Evolutionary conservation across 2,888 invertebrate genomes (phyloP).

Genomic region (Penaeus monodon): DNA sequence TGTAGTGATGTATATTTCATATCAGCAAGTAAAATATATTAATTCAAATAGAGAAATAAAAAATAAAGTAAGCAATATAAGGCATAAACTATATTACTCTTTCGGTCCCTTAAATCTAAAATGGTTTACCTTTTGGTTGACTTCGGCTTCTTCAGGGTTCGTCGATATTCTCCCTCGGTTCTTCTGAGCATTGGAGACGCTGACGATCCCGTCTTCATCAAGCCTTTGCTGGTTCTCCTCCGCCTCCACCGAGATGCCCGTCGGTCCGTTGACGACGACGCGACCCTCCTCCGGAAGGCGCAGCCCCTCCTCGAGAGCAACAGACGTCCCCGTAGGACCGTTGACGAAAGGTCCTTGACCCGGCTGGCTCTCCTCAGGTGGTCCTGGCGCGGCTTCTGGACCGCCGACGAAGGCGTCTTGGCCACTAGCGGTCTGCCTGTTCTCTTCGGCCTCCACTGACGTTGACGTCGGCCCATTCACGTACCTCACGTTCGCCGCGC

Average conservation of each 20-base stretch:
- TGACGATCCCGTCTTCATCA: background rate
- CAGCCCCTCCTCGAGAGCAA: constrained; percentile 1
- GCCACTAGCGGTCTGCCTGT: background rate
- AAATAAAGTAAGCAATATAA: too few species aligned
- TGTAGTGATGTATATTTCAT: too few species aligned
- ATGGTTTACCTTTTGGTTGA: background rate
- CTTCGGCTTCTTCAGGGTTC: background rate
- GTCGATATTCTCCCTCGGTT: too few species aligned
- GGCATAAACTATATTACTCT: too few species aligned
- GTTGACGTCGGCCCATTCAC: constrained; percentile 29
- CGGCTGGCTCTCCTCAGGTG: too few species aligned
- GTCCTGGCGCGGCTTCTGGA: too few species aligned
- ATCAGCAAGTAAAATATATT: too few species aligned
- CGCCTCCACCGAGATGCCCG: constrained; percentile 14
- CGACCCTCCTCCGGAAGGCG: background rate
- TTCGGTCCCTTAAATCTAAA: background rate
- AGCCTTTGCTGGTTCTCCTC: background rate
- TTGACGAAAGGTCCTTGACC: constrained; percentile 3
- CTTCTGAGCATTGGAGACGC: background rate
- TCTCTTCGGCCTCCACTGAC: constrained; percentile 21
- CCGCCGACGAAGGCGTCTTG: background rate
- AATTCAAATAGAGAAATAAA: too few species aligned
- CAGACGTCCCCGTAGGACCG: constrained; percentile 25
- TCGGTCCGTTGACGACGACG: background rate
- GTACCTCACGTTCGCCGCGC: background rate